Base-by-base conservation (phyloP, 2,888 invertebrate genomes). In the Agriopis marginaria region DNA sequence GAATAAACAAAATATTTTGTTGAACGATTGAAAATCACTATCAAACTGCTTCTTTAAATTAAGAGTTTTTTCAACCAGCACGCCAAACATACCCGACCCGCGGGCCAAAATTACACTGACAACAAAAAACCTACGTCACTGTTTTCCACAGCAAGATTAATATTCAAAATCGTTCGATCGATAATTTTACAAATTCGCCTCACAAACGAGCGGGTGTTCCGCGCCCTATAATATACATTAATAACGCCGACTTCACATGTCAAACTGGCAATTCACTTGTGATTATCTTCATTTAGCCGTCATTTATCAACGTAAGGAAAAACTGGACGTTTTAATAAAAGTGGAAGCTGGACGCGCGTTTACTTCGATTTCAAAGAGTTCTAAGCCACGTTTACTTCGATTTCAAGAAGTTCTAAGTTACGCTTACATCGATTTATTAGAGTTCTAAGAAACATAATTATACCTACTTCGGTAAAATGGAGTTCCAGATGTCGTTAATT, bases 251-350 rank as follows among this genome's bases (percentile, higher is more conserved):
- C 89, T 89, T 87, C 88, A 80, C 92, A 88, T 93, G 93, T 93
- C 93, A 93, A 93, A 92, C 91, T 82, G 73, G 82, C 90, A 89
- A 92, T 93, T 87, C 87, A 75, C 85, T 83, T 86, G 85, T 86
- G 87, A 92, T 94, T 93, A 93, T 90, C 91, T 92, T 91, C 89
- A 94, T 92, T 92, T 91, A 89, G 86, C 82, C 82, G 86, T 87
- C 86, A 89, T 92, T 92, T 91, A 91, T 91, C 88, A 89, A 86
- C 76, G 81, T 81, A 77, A 76, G 77, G 77, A 80, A 85, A 83
- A 82, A 82, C 79, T 63, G 62, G 71, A 63, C 58, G 80, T 82
- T 86, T 85, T 75, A 73, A 76, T 79, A 76, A 76, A 78, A 80
- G 79, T 79, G 79, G 81, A 75, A 77, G 77, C 74, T 59, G 47